Evolutionary conservation across 2,113 vertebrate genomes (phyloP), one percentile per base, ranked within the genome.

Genomic region (Trichomycterus rosablanca): DNA sequence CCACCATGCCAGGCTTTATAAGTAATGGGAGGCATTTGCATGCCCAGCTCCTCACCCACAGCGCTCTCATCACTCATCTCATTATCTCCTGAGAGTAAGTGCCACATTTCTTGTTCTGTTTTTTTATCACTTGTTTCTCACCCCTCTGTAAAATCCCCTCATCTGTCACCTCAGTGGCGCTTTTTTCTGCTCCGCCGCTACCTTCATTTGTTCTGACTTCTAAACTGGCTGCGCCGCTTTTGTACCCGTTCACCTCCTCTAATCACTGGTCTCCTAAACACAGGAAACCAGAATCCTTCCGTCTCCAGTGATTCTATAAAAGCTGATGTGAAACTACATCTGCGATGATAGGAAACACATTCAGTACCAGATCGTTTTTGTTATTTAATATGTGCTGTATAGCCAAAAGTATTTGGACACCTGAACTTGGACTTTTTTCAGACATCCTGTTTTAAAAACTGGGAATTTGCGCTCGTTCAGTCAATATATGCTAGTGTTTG

Each of bases 181-280:
- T 22, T 39, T 3, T 20, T 60, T 50, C 54, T 60, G 56, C 72
- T 75, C 67, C 69, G 61, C 68, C 63, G 16, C 6, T 61, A 40
- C 63, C 74, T 76, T 75, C 71, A 82, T 80, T 72, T 76, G 78
- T 68, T 64, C 74, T 72, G 73, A 61, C 62, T 76, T 63, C 72
- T 54, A 68, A 72, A 63, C 52, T 45, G 30, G 16, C 39, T n/a
- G 2, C n/a, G 54, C 73, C 78, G 57, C 70, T 65, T n/a, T 67
- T 65, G 54, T 69, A 2, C 52, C 67, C n/a, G n/a, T n/a, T n/a
- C n/a, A n/a, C 40, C 50, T 68, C 69, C 59, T 72, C 18, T 76
- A 76, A 81, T 81, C 45, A 22, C 39, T n/a, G n/a, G n/a, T n/a
- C 67, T 73, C 68, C 55, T 37, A 46, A 59, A 46, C 43, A 37